Evolutionary conservation across 2,888 invertebrate genomes (phyloP), one percentile per base, ranked within the genome.

Genomic region (Margaritifera margaritifera): DNA sequence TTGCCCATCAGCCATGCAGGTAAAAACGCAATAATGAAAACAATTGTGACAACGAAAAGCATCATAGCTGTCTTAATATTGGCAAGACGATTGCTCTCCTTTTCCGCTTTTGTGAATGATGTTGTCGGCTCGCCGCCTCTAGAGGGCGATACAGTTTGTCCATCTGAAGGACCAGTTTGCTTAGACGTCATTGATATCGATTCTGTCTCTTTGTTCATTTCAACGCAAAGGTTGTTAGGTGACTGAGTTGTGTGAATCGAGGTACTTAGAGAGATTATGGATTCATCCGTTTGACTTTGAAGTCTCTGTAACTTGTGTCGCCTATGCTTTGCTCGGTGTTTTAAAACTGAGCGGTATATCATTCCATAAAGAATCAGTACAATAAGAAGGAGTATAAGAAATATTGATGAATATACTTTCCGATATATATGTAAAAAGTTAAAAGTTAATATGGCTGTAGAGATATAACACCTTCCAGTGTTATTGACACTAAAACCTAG

Each of bases 61-160:
- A 89, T 89, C 31, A 84, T 83, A 6, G 89, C 89, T 15, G 88
- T 89, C 65, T 87, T 86, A 27, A 89, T 83, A 74, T 89, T 89
- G 27, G 84, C 84, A 50, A 80, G 60, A 53, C 75, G 64, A 54
- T 75, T 72, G 61, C 79, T 78, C 51, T 81, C 79, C 57, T 66
- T 72, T n/a, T 66, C 72, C 22, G 76, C 77, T 15, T 72, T 75
- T 31, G 31, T 31, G 31, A 8, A 31, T 31, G 31, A 8, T 8
- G 1, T 31, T 8, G 31, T 8, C 27, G 4, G 0, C n/a, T n/a
- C n/a, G 31, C 5, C 1, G 8, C 31, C 8, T 31, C 31, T 31
- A 8, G 6, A 8, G 31, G 8, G 8, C 8, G 31, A 31, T 1
- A 8, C 1, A 31, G 31, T 31, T 31, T 31, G 5, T 31, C 1